These are phyloP conservation scores for Dolichotis patagonum DNA, from an alignment of 2,113 vertebrate species.

Conservation along the genomic window DNA sequence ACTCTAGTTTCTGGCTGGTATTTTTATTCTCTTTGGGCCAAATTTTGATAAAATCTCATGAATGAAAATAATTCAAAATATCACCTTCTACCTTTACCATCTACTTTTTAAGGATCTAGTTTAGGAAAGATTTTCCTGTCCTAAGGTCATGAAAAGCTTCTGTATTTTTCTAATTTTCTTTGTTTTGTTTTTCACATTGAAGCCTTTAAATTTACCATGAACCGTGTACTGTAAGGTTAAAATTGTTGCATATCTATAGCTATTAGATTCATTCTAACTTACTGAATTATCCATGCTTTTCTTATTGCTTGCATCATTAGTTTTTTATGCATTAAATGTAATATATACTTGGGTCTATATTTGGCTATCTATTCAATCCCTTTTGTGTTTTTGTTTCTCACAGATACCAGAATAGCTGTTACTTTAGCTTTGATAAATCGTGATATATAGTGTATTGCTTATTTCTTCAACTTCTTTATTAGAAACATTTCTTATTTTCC, in stretches of 20 bases:
- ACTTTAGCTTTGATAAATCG: background rate
- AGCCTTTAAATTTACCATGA: background rate
- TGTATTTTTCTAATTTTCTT: background rate
- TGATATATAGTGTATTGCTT: too few species aligned
- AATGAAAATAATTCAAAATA: background rate
- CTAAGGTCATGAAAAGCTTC: background rate
- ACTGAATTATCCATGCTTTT: background rate
- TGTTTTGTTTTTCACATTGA: conserved; percentile 29
- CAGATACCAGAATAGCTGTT: background rate
- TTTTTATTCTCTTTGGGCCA: conserved; percentile 19
- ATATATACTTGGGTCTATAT: background rate
- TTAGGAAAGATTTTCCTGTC: background rate
- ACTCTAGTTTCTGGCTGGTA: background rate
- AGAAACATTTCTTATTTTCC: conserved; percentile 8
- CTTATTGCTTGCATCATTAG: background rate
- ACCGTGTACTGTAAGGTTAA: background rate
- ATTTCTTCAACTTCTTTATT: background rate
- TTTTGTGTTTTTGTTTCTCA: background rate
- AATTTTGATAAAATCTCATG: conserved; percentile 12
- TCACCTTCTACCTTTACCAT: background rate
- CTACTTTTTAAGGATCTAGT: background rate
- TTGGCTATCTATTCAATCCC: background rate
- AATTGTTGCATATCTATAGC: background rate
- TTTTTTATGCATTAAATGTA: background rate
- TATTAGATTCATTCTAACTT: background rate